Base-by-base conservation (phyloP, 2,797 vertebrate species). In the Helicolenus hilgendorfi region DNA sequence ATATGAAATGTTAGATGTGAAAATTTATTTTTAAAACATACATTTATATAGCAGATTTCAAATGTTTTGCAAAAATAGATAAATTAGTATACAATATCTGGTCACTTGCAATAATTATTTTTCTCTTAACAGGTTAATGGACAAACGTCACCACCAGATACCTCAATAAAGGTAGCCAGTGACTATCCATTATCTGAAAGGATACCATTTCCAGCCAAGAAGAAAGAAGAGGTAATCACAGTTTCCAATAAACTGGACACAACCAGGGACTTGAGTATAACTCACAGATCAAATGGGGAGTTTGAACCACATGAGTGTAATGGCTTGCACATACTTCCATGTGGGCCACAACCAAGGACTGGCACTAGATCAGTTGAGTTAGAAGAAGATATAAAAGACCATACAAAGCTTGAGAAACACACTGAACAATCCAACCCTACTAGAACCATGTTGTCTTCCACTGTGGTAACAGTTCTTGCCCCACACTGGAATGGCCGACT, bases 391-490 rank as follows among this genome's bases (percentile, higher is more conserved):
- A 82, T 58, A 75, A 75, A 69, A 33, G 65, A 86, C 22, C 8
- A 26, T 14, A 72, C 18, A 83, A 81, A 75, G 33, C 26, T 76
- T 71, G 38, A 77, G 26, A 59, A 70, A 29, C 81, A 58, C 27
- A 67, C 38, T 35, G 31, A 87, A 59, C 36, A 3, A 4, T 79
- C 81, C 5, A 72, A 70, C 33, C 58, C 76, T 5, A 4, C 74
- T 26, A 45, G 68, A 53, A 68, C 60, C 49, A 98, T 98, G 97
- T 83, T 97, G 71, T 97, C 97, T 5, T 97, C 97, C 71, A 89
- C 96, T 11, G 75, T 98, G 86, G 95, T 96, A 11, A 94, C 97
- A 2, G 97, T 97, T 90, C 94, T 98, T 26, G 96, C 95, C 53
- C 96, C 97, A 27, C 94, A 96, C 67, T 97, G 96, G 96, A 96